Evolutionary conservation across 2,113 vertebrate genomes (phyloP).

Genomic region (Rhinopithecus roxellana): DNA sequence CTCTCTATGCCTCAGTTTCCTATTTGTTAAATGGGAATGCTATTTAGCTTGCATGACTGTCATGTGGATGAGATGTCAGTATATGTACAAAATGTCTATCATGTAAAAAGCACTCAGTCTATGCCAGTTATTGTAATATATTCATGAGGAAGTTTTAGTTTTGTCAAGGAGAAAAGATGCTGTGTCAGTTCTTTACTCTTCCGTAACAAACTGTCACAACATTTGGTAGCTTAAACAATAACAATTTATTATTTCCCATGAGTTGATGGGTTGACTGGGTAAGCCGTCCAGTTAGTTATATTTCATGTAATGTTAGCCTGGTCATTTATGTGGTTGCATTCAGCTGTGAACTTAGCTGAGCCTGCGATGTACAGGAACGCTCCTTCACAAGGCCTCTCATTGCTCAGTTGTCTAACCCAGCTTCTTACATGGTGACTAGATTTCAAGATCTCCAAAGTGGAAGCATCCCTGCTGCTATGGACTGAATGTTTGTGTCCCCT

Average conservation of each 20-base stretch:
- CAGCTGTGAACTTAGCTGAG: background rate
- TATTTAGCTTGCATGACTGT: background rate
- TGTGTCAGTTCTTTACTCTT: background rate
- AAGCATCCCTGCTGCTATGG: background rate
- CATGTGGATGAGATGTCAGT: background rate
- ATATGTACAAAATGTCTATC: background rate
- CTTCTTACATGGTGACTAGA: background rate
- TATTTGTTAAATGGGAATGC: background rate
- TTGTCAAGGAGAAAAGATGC: background rate
- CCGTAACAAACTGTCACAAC: background rate
- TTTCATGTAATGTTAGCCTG: background rate
- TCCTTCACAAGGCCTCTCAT: background rate
- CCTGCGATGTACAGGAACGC: background rate
- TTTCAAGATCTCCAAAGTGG: background rate
- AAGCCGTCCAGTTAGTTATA: background rate
- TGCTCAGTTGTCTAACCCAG: background rate
- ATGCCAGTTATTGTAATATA: background rate
- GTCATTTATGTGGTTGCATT: background rate
- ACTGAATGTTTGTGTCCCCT: background rate
- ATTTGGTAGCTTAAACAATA: background rate
- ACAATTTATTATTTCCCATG: background rate
- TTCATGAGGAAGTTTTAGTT: background rate
- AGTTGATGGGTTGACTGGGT: background rate
- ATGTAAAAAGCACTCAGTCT: background rate
- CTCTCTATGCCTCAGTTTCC: background rate